Conservation (phyloP, 1,140 invertebrate genomes). For the Cotesia glomerata region DNA sequence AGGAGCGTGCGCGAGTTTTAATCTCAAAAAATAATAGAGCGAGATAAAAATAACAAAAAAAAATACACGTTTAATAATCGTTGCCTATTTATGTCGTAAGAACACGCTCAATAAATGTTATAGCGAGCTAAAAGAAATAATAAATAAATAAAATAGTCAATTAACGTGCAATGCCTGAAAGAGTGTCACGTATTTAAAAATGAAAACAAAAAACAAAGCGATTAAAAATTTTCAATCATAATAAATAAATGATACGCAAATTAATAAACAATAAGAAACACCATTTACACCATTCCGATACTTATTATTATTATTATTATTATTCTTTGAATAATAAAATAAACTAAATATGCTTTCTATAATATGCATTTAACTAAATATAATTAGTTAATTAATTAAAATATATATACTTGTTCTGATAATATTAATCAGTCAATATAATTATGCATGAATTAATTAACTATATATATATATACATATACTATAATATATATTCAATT, state of each 20-base stretch:
- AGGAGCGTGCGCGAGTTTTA: conserved; percentile 27
- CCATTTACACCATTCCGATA: neutral
- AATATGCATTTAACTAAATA: conserved; percentile 5
- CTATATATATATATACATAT: too few relatives aligned
- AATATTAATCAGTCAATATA: too few relatives aligned
- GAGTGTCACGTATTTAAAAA: conserved; percentile 34
- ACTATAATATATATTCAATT: too few relatives aligned
- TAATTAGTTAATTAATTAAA: neutral
- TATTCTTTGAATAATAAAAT: too few relatives aligned
- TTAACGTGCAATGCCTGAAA: conserved; percentile 57
- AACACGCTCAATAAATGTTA: conserved; percentile 58
- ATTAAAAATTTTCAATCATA: neutral
- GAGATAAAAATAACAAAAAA: conserved; percentile 22
- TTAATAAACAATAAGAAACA: neutral
- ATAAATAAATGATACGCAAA: neutral
- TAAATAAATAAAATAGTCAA: conserved; percentile 50
- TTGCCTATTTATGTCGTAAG: conserved; percentile 59
- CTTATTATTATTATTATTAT: neutral
- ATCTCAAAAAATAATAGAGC: conserved; percentile 27
- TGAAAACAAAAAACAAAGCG: neutral
- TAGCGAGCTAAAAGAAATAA: conserved; percentile 44
- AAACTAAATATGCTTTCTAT: conserved; percentile 5
- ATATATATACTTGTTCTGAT: too few relatives aligned
- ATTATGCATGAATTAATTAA: too few relatives aligned
- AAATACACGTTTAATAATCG: conserved; percentile 41